A percentile compares a stretch with the other conserved stretches of the same genome.
Conservation (phyloP, 2,888 invertebrate species). For the Brachynemurus nebulosus region DNA sequence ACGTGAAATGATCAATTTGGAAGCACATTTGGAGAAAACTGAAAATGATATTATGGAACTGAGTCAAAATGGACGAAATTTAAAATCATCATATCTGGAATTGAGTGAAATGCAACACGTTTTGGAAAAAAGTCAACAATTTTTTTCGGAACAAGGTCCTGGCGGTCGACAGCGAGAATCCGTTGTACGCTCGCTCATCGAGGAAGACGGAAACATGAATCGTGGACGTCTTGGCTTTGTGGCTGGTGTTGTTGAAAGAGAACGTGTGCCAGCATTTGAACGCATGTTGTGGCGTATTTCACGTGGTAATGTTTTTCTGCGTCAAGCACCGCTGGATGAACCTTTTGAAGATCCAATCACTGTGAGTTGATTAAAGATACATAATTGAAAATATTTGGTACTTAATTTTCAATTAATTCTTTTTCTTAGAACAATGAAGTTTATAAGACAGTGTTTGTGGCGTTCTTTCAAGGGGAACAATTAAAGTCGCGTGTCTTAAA, state of each 20-base stretch:
- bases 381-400: conserved; percentile 9
- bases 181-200: conserved; percentile 33
- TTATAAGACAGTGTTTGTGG: conserved; percentile 80
- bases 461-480: conserved; percentile 86
- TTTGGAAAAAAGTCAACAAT: conserved; percentile 79
- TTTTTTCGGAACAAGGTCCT: conserved; percentile 74
- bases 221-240: conserved; percentile 60
- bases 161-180: conserved; percentile 26
- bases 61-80: conserved; percentile 80
- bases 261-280: conserved; percentile 79
- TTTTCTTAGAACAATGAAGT: conserved; percentile 52
- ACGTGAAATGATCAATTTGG: conserved; percentile 37
- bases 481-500: conserved; percentile 81
- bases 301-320: conserved; percentile 79
- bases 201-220: conserved; percentile 24
- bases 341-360: conserved; percentile 73
- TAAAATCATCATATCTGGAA: conserved; percentile 83
- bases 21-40: conserved; percentile 82
- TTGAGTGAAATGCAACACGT: conserved; percentile 84
- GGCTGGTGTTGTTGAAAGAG: conserved; percentile 79
- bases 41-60: conserved; percentile 91
- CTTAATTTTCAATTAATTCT: conserved; percentile 1
- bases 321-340: conserved; percentile 74
- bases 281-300: conserved; percentile 89
- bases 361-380: conserved; percentile 36